A percentile compares a stretch with the other conserved stretches of the same genome.
Conservation (phyloP, 1,140 invertebrate species). For the Pseudobourletiella spinata region DNA sequence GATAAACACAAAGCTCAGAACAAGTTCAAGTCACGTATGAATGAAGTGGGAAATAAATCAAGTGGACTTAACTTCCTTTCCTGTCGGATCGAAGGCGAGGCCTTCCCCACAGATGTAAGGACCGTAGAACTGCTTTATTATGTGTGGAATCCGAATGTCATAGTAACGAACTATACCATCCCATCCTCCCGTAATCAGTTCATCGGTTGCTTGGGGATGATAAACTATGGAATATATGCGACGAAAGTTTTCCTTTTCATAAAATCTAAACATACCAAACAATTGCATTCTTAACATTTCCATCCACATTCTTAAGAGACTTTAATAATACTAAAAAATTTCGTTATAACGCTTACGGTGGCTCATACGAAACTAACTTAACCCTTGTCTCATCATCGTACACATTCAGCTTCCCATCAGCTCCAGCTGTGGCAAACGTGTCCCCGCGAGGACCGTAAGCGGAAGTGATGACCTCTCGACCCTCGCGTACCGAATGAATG, state of each 20-base stretch:
- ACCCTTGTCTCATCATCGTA: constrained; percentile 22
- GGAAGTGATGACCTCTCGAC: constrained; percentile 14
- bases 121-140: constrained; percentile 9
- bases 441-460: constrained; percentile 8
- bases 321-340: not conserved
- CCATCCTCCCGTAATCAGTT: constrained; percentile 25
- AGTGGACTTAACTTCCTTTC: constrained; percentile 14
- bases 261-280: constrained; percentile 17
- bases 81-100: constrained; percentile 10
- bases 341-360: constrained; percentile 15
- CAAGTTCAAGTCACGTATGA: not conserved
- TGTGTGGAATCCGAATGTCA: constrained; percentile 11
- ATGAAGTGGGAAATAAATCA: not conserved
- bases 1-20: not conserved
- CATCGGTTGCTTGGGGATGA: constrained; percentile 13
- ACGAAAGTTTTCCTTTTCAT: constrained; percentile 10
- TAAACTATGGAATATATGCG: constrained; percentile 19
- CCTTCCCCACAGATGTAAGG: constrained; percentile 20
- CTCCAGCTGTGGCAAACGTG: constrained; percentile 16
- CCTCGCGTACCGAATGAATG: constrained; percentile 17
- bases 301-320: not conserved
- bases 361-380: constrained; percentile 11
- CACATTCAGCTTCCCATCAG: constrained; percentile 14
- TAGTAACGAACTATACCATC: constrained; percentile 15
- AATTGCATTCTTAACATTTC: not conserved